A percentile compares a stretch with the other conserved stretches of the same genome.
These are phyloP conservation scores for Crenuchus spilurus DNA, from an alignment of 2,797 vertebrate species.

Conservation along the genomic window DNA sequence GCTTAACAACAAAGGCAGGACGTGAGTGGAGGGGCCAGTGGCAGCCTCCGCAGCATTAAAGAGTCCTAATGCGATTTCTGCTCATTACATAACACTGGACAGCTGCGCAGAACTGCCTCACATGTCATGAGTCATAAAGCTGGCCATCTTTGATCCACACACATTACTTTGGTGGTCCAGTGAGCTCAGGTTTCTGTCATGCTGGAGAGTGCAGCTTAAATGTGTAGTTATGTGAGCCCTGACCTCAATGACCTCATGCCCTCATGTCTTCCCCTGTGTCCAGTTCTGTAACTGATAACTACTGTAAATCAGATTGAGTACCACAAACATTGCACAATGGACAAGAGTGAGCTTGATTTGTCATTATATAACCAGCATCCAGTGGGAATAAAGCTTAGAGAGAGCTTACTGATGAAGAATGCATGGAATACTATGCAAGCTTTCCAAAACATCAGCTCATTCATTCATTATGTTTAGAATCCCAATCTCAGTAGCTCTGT, in stretches of 20 bases:
- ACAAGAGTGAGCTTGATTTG: conserved; percentile 61
- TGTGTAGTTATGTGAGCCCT: neutral
- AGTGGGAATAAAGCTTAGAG: conserved; percentile 64
- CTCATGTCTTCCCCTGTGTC: neutral
- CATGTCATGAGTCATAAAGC: conserved; percentile 30
- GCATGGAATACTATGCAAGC: neutral
- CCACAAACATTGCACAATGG: no score
- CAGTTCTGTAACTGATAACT: no score
- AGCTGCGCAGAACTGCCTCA: conserved; percentile 54
- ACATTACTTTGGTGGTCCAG: neutral
- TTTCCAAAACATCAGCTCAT: neutral
- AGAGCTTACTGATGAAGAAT: conserved; percentile 57
- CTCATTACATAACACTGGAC: conserved; percentile 69
- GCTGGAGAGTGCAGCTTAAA: neutral
- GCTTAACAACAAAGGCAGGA: conserved; percentile 4
- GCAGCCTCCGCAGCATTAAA: conserved; percentile 2
- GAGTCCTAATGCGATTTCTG: conserved; percentile 69
- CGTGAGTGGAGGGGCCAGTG: neutral
- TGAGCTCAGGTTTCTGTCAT: neutral
- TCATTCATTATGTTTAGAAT: neutral
- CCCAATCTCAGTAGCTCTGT: neutral
- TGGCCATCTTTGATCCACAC: neutral
- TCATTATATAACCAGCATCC: conserved; percentile 70
- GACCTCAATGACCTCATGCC: neutral
- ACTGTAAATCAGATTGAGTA: neutral